Base-by-base conservation (phyloP, 2,888 invertebrate species). In the Microchrysa polita region DNA sequence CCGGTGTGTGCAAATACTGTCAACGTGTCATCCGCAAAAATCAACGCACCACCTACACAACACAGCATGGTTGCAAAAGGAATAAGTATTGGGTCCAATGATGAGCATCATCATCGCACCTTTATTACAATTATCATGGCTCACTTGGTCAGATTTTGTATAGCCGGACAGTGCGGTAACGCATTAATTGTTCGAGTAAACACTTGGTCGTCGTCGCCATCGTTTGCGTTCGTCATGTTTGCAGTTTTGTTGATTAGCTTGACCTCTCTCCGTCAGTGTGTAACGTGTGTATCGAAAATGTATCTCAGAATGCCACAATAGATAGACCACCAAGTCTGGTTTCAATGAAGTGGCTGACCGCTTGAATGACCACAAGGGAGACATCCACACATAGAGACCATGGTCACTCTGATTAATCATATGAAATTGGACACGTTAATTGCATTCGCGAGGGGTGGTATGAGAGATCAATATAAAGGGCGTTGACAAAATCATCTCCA, bases 401-500 rank as follows among this genome's bases (percentile, higher is more conserved):
- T 10, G 48, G 48, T n/a, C 12, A 1, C 5, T 14, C 61, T n/a
- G 42, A 63, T 34, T 40, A 63, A 63, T 63, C 61, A 42, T 42
- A 63, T 40, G 42, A 40, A 60, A 18, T 16, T 63, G 40, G 48
- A 40, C 20, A 34, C 9, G 42, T 20, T 42, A 63, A 63, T 63
- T 63, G 42, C 40, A 14, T 40, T n/a, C n/a, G n/a, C n/a, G n/a
- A n/a, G 5, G 4, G 23, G n/a, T 4, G 42, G 14, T 16, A 16
- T 16, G 40, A 34, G 27, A 63, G 40, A n/a, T 18, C 42, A 40
- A 40, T 42, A 34, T 34, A 9, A 20, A 18, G 65, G 48, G 48
- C 14, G 44, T 16, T 10, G 34, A 61, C 61, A 40, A 14, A 65
- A 65, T 44, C 55, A 59, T 59, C 55, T 69, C 20, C 69, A 69